These are phyloP conservation scores for Notarius lentiginosus DNA, from an alignment of 2,113 vertebrate species.

Conservation along the genomic window DNA sequence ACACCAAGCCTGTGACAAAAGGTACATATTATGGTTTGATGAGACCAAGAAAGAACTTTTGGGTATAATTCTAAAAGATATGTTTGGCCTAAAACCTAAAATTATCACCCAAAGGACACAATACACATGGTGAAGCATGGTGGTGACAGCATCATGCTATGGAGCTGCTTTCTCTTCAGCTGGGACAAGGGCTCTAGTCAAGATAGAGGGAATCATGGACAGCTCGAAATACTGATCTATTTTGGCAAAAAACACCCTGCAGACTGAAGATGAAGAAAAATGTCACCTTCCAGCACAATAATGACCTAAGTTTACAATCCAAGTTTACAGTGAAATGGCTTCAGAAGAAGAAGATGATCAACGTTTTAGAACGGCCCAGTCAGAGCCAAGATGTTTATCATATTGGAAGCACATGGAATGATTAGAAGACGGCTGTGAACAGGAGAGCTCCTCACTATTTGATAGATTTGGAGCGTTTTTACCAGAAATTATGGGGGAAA, in stretches of 20 bases:
- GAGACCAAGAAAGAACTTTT: neutral
- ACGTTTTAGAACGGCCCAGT: neutral
- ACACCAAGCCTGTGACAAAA: neutral
- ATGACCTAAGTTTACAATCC: neutral
- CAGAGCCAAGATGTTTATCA: neutral
- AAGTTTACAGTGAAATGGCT: neutral
- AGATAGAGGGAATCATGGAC: too few species aligned
- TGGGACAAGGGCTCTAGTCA: too few species aligned
- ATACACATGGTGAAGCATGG: too few species aligned
- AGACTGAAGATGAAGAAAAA: neutral
- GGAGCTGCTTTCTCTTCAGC: too few species aligned
- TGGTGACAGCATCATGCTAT: too few species aligned
- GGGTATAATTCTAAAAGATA: neutral
- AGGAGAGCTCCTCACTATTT: too few species aligned
- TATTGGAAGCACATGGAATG: neutral
- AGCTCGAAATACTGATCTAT: neutral
- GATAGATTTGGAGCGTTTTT: too few species aligned
- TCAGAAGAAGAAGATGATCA: neutral
- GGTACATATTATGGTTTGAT: neutral
- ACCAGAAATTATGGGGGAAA: neutral
- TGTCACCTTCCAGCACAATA: neutral
- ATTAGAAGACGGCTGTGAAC: too few species aligned
- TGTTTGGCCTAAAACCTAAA: neutral
- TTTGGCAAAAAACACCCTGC: neutral
- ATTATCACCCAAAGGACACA: neutral